Percentiles rank a stretch among this genome's conserved stretches.
Conservation (phyloP, 2,113 vertebrate genomes). For the Carollia perspicillata region DNA sequence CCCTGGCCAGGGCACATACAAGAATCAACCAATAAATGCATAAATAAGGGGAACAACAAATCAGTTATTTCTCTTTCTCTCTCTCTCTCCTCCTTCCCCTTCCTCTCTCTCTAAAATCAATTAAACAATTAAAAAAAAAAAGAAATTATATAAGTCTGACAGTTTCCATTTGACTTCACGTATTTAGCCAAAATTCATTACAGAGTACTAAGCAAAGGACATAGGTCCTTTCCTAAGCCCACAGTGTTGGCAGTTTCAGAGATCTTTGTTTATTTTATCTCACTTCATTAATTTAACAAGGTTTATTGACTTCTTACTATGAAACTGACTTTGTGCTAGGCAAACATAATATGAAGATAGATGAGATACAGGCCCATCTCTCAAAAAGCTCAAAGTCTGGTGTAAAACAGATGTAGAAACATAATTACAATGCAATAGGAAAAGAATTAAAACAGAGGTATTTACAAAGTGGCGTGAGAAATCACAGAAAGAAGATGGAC, state of each 20-base stretch:
- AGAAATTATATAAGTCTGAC: not conserved
- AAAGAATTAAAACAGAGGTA: constrained; percentile 22
- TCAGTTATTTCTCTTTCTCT: too few relatives aligned
- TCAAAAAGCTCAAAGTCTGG: not conserved
- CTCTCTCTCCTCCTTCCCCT: too few relatives aligned
- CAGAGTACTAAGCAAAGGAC: constrained; percentile 24
- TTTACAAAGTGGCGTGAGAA: not conserved
- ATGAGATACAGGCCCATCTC: not conserved
- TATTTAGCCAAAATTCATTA: not conserved
- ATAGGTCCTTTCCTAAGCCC: not conserved
- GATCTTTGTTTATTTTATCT: constrained; percentile 28
- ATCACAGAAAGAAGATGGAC: not conserved
- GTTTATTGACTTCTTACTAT: not conserved
- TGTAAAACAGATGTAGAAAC: not conserved
- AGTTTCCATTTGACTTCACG: constrained; percentile 22
- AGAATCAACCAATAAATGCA: too few relatives aligned
- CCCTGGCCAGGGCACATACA: too few relatives aligned
- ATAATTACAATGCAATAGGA: not conserved
- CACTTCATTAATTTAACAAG: constrained; percentile 32
- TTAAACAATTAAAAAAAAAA: not conserved
- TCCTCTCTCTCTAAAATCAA: too few relatives aligned
- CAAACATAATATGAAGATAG: constrained; percentile 34
- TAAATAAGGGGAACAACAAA: too few relatives aligned
- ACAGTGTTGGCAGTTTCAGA: not conserved
- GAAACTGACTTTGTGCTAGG: not conserved